Conservation (phyloP, 2,888 invertebrate genomes). For the Galeruca laticollis region DNA sequence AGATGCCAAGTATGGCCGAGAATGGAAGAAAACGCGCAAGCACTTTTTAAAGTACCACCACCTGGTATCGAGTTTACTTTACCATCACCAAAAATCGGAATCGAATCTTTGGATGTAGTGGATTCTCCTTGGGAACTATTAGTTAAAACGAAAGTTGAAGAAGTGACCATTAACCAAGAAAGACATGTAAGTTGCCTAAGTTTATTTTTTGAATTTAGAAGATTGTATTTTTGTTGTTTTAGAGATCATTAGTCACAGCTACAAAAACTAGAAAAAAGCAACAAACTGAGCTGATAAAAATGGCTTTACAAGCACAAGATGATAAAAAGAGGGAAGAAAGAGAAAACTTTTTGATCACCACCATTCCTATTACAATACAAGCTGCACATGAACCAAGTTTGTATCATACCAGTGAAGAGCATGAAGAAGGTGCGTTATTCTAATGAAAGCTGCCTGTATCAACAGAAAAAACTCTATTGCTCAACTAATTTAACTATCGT, state of each 20-base stretch:
- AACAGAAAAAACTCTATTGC: too few relatives aligned
- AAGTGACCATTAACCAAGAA: constrained; percentile 98
- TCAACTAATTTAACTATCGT: too few relatives aligned
- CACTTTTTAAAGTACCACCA: constrained; percentile 97
- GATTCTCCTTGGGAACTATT: constrained; percentile 99
- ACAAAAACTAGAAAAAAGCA: constrained; percentile 99
- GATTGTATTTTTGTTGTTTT: constrained; percentile 41
- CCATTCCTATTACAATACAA: constrained; percentile 93
- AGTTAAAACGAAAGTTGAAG: constrained; percentile 98
- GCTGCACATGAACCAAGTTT: constrained; percentile 96
- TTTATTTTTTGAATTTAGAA: not conserved
- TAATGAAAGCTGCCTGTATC: not conserved
- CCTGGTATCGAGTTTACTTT: constrained; percentile 99
- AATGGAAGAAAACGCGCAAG: constrained; percentile 98
- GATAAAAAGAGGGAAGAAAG: constrained; percentile 95
- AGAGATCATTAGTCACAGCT: constrained; percentile 96
- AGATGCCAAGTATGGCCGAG: constrained; percentile 99
- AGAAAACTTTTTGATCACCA: constrained; percentile 94
- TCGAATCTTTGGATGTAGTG: constrained; percentile 92
- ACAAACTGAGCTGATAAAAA: constrained; percentile 96
- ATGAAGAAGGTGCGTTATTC: constrained; percentile 77
- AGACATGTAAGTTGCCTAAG: constrained; percentile 79
- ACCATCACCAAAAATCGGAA: constrained; percentile 98
- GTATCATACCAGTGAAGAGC: constrained; percentile 88
- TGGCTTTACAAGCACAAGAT: constrained; percentile 94